These are phyloP conservation scores for Hydra vulgaris DNA, from an alignment of 30 jellyfish, hydroid and myxozoan genomes.

Conservation along the genomic window DNA sequence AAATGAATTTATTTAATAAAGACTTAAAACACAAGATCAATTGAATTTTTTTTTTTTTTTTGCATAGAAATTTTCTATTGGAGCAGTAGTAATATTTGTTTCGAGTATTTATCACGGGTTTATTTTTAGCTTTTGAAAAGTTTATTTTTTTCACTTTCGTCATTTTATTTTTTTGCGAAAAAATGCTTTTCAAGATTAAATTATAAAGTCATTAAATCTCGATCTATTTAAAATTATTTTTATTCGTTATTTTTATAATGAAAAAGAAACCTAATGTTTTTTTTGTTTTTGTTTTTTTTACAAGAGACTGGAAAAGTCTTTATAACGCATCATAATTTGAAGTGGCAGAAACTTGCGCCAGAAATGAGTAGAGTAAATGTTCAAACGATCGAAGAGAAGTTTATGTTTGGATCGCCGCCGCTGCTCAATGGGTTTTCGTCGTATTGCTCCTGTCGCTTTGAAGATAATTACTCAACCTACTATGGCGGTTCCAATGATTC, in stretches of 20 bases:
- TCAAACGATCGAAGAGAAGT: conserved; percentile 26
- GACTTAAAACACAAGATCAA: neutral
- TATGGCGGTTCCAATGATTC: neutral
- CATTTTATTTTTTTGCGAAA: no score
- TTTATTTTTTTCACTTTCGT: neutral
- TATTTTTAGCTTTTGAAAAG: no score
- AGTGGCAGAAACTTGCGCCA: neutral
- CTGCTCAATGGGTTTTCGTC: conserved; percentile 24
- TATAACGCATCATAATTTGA: neutral
- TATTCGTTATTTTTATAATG: neutral
- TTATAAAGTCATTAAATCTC: no score
- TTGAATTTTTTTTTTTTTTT: neutral
- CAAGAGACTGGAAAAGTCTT: neutral
- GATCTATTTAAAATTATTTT: no score
- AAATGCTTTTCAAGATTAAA: no score
- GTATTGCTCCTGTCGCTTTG: conserved; percentile 22
- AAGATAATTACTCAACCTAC: conserved; percentile 7
- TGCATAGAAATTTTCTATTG: neutral
- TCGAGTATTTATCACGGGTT: neutral
- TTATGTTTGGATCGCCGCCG: conserved; percentile 47
- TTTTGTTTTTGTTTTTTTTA: no score
- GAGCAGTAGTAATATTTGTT: neutral
- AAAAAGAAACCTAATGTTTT: no score
- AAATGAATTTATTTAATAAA: neutral
- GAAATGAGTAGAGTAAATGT: conserved; percentile 18